phyloP scores from a whole-genome alignment of 2,113 vertebrate genomes.

The Gymnorhina tibicen region DNA sequence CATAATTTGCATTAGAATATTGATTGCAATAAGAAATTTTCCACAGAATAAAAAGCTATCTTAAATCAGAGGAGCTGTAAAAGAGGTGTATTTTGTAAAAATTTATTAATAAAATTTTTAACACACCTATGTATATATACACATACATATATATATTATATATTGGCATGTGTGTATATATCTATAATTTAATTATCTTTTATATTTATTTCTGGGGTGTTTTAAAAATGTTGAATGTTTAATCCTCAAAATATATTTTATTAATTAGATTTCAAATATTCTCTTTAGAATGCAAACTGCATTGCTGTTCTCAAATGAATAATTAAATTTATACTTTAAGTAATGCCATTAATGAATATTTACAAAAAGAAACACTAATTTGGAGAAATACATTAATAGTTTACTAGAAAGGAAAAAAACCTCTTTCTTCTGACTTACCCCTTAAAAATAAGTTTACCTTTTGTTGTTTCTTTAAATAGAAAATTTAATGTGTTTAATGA shows the following conservation, averaged over 20 bases:
- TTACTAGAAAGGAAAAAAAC: background rate
- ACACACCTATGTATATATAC: background rate
- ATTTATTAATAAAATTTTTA: background rate
- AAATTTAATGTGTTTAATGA: background rate
- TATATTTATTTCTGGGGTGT: background rate
- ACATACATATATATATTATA: background rate
- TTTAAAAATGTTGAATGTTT: background rate
- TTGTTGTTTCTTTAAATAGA: background rate
- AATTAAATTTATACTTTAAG: constrained; percentile 2
- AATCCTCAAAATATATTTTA: constrained; percentile 14
- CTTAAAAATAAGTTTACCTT: background rate
- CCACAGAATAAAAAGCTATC: background rate
- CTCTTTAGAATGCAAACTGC: constrained; percentile 1
- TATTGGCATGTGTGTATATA: background rate
- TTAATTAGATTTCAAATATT: background rate
- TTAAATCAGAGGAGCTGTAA: background rate
- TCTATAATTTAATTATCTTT: background rate
- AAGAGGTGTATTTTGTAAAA: background rate
- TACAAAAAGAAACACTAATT: background rate
- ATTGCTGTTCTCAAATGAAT: constrained; percentile 18
- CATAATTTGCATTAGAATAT: background rate
- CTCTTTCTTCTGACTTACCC: background rate
- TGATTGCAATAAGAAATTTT: background rate
- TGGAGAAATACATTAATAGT: background rate
- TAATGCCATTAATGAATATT: background rate